phyloP scores from a whole-genome alignment of 2,888 invertebrate genomes.

The Leptopterna dolabrata region DNA sequence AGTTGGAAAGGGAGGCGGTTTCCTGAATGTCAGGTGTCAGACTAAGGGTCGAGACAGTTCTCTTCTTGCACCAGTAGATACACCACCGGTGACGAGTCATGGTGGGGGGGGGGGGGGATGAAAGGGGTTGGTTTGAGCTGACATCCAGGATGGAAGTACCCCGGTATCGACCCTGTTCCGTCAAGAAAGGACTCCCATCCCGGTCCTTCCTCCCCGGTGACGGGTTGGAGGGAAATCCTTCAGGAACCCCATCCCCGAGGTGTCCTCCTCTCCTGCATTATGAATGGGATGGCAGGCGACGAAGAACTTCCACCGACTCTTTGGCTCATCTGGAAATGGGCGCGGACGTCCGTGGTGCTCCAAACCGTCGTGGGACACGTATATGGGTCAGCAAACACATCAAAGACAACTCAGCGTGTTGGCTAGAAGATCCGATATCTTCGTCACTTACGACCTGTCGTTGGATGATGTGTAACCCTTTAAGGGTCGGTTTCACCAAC shows the following conservation, averaged over 20 bases:
- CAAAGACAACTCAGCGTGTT: not conserved
- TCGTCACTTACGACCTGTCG: too few species aligned
- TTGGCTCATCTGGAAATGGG: not conserved
- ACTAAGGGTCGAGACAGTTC: not conserved
- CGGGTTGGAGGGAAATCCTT: not conserved
- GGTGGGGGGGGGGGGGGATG: not conserved
- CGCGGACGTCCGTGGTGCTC: not conserved
- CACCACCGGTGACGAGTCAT: not conserved
- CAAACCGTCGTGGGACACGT: not conserved
- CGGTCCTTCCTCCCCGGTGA: not conserved
- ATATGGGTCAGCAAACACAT: not conserved
- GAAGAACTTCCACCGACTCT: not conserved
- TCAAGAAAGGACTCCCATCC: not conserved
- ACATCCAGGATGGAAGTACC: not conserved
- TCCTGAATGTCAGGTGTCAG: not conserved
- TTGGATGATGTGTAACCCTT: too few species aligned
- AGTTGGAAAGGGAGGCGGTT: not conserved
- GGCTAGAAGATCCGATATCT: not conserved
- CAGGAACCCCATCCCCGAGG: not conserved
- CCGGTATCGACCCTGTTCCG: not conserved
- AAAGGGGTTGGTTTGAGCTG: not conserved
- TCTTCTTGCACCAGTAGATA: not conserved
- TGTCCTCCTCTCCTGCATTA: not conserved
- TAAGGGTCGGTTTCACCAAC: too few species aligned
- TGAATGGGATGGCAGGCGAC: not conserved